Conservation (phyloP, 1,140 invertebrate genomes). For the Drosophila prosaltans region DNA sequence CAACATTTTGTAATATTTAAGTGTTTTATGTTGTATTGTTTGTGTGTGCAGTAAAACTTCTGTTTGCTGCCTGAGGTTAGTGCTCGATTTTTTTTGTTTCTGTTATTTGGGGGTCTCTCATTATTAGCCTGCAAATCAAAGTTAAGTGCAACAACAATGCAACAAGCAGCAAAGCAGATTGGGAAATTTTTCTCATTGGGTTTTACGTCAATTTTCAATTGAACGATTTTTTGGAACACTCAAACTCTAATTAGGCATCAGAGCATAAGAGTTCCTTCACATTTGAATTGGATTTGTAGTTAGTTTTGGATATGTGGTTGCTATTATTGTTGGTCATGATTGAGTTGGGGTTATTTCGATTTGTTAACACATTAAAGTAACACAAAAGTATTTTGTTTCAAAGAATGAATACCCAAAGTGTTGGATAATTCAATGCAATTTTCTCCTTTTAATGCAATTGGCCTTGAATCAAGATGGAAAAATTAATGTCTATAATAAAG, state of each 20-base stretch:
- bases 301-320: not conserved
- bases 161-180: conserved; percentile 36
- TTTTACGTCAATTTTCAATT: conserved; percentile 63
- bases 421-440: conserved; percentile 14
- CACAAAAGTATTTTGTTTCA: conserved; percentile 36
- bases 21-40: conserved; percentile 39
- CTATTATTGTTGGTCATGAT: not conserved
- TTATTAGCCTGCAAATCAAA: conserved; percentile 69
- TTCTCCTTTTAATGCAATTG: not conserved
- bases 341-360: conserved; percentile 16
- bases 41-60: conserved; percentile 1
- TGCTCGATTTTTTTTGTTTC: conserved; percentile 43
- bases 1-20: conserved; percentile 72
- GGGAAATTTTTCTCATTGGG: conserved; percentile 59
- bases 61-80: conserved; percentile 2
- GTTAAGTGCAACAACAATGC: conserved; percentile 68
- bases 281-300: conserved; percentile 19
- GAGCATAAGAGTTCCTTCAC: conserved; percentile 36
- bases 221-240: conserved; percentile 37
- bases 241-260: conserved; percentile 63
- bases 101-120: conserved; percentile 24
- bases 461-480: not conserved
- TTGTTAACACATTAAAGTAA: conserved; percentile 49
- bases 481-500: too few species aligned
- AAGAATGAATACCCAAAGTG: not conserved